phyloP scores from a whole-genome alignment of 53 echinoderm and acorn worm genomes.

The Stichopus horrens region DNA sequence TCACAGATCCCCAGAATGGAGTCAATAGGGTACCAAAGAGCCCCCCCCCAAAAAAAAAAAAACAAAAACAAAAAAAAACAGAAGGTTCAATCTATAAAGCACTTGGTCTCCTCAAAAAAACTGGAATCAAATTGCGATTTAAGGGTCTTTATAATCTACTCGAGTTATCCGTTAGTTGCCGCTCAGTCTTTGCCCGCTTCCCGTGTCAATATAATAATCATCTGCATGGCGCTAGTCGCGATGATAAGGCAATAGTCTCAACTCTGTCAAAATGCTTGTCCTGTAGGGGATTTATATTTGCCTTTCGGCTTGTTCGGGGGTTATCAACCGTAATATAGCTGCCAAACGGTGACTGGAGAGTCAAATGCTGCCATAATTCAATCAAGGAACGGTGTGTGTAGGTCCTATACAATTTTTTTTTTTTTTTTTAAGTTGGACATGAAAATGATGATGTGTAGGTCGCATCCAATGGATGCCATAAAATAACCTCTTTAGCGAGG shows the following conservation, averaged over 20 bases:
- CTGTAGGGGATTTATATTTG: not conserved
- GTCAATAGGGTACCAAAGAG: too few relatives aligned
- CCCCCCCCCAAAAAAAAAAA: too few relatives aligned
- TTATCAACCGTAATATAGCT: conserved; percentile 7
- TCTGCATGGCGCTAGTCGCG: conserved; percentile 22
- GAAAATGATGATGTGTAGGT: too few relatives aligned
- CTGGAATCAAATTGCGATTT: conserved; percentile 22
- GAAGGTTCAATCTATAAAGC: not conserved
- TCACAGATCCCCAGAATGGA: too few relatives aligned
- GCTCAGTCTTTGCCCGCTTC: conserved; percentile 25
- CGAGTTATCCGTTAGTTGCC: conserved; percentile 31
- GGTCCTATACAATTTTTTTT: too few relatives aligned
- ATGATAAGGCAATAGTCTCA: conserved; percentile 9
- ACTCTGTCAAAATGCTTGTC: conserved; percentile 13
- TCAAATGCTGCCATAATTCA: not conserved
- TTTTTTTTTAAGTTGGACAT: too few relatives aligned
- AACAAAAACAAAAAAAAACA: not conserved
- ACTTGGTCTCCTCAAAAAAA: not conserved
- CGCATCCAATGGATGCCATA: too few relatives aligned
- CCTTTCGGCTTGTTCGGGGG: conserved; percentile 2
- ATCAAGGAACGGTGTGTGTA: not conserved
- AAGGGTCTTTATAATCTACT: conserved; percentile 21
- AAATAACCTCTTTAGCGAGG: too few relatives aligned
- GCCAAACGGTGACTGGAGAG: not conserved
- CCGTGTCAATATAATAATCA: conserved; percentile 42